A percentile compares a stretch with the other conserved stretches of the same genome.
phyloP scores from a whole-genome alignment of 2,888 invertebrate genomes.

The Lobophora halterata region DNA sequence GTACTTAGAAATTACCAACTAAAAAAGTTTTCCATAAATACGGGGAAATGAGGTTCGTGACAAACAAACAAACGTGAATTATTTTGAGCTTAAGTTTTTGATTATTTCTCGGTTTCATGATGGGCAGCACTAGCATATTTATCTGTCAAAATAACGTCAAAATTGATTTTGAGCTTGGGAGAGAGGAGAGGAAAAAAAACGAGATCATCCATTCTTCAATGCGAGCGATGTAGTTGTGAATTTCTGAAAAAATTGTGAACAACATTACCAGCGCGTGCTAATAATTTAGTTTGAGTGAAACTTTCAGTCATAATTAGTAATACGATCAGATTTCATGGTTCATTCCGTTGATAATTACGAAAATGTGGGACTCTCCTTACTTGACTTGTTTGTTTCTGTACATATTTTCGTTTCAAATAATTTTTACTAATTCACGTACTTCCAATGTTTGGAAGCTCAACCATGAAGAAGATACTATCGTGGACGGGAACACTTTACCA shows the following conservation, averaged over 20 bases:
- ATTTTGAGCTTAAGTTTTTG: too few species aligned
- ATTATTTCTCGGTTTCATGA: too few species aligned
- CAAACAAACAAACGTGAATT: too few species aligned
- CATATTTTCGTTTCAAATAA: constrained; percentile 86
- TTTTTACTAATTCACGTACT: constrained; percentile 88
- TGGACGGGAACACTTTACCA: constrained; percentile 82
- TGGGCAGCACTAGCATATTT: too few species aligned
- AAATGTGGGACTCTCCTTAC: constrained; percentile 81
- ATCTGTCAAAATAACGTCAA: constrained; percentile 16
- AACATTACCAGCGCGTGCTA: constrained; percentile 42
- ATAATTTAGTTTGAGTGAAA: constrained; percentile 49
- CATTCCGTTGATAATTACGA: constrained; percentile 51
- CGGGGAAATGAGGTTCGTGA: too few species aligned
- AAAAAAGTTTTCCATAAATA: too few species aligned
- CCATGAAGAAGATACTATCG: constrained; percentile 87
- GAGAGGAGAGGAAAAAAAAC: constrained; percentile 18
- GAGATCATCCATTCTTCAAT: constrained; percentile 22
- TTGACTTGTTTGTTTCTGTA: constrained; percentile 84
- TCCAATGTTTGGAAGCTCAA: constrained; percentile 92
- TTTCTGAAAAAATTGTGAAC: constrained; percentile 49
- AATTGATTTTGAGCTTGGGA: constrained; percentile 11
- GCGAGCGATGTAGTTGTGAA: constrained; percentile 44
- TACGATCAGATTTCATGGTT: constrained; percentile 55
- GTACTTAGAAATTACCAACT: too few species aligned
- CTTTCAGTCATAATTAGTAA: constrained; percentile 37